Conservation (phyloP, 2,888 invertebrate species). For the Itoplectis maculator region DNA sequence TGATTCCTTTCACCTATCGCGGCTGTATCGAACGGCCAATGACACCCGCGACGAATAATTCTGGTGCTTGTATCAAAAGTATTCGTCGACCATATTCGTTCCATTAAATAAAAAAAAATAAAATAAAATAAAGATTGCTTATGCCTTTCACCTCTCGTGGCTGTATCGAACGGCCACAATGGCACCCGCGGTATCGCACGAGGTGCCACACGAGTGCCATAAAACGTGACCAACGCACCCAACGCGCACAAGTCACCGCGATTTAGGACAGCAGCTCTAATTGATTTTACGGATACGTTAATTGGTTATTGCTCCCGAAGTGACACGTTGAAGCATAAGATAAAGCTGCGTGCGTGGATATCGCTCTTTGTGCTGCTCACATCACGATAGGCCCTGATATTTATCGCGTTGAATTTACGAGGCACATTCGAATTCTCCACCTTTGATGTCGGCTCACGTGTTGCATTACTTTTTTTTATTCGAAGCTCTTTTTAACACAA, state of each 20-base stretch:
- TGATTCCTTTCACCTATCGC: constrained; percentile 20
- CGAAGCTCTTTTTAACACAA: constrained; percentile 13
- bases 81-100: background rate
- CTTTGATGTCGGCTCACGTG: background rate
- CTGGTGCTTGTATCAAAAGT: too few species aligned
- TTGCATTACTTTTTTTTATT: background rate
- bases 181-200: background rate
- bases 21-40: constrained; percentile 34
- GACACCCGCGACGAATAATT: background rate
- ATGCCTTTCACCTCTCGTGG: constrained; percentile 25
- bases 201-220: constrained; percentile 59
- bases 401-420: constrained; percentile 15
- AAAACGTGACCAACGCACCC: constrained; percentile 63
- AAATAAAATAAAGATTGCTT: background rate
- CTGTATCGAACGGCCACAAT: constrained; percentile 33
- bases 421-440: background rate
- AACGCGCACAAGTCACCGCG: constrained; percentile 59
- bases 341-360: constrained; percentile 49
- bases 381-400: background rate
- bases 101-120: background rate
- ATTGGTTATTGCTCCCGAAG: constrained; percentile 77
- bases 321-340: constrained; percentile 73
- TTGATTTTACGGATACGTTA: constrained; percentile 81
- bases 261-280: constrained; percentile 77
- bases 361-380: background rate